phyloP scores from a whole-genome alignment of 2,113 vertebrate species.

The Syrrhaptes paradoxus region DNA sequence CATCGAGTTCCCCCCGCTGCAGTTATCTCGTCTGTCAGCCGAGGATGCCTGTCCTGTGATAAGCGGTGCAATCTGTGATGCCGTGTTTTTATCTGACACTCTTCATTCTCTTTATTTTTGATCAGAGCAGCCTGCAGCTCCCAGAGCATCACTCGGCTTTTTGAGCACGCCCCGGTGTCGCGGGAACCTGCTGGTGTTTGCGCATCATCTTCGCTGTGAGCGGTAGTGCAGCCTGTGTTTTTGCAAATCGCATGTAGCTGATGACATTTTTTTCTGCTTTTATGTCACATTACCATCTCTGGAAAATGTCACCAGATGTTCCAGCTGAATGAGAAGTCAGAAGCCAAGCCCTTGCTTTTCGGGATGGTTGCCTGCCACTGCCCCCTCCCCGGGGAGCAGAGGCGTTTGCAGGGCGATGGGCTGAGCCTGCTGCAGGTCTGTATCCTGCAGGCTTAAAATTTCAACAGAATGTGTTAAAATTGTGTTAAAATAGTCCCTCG shows the following conservation, averaged over 20 bases:
- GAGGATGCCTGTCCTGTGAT: background rate
- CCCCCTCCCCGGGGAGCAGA: background rate
- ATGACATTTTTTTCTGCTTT: background rate
- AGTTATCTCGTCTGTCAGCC: background rate
- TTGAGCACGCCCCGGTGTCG: too few species aligned
- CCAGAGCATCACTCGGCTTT: background rate
- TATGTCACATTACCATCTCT: background rate
- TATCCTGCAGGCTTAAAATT: background rate
- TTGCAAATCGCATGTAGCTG: background rate
- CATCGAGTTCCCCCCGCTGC: too few species aligned
- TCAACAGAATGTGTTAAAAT: too few species aligned
- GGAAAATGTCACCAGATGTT: background rate
- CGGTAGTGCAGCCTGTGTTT: accelerated
- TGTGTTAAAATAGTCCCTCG: background rate
- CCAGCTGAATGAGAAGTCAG: background rate
- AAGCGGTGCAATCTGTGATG: accelerated
- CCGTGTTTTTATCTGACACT: accelerated
- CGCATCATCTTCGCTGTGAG: accelerated
- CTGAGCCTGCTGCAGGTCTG: background rate
- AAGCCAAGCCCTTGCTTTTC: background rate
- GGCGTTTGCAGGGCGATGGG: background rate
- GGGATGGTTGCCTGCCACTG: background rate
- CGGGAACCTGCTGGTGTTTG: accelerated
- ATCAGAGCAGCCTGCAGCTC: background rate
- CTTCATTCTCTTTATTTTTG: background rate